phyloP scores from a whole-genome alignment of 2,113 vertebrate species.

The Tiliqua scincoides region DNA sequence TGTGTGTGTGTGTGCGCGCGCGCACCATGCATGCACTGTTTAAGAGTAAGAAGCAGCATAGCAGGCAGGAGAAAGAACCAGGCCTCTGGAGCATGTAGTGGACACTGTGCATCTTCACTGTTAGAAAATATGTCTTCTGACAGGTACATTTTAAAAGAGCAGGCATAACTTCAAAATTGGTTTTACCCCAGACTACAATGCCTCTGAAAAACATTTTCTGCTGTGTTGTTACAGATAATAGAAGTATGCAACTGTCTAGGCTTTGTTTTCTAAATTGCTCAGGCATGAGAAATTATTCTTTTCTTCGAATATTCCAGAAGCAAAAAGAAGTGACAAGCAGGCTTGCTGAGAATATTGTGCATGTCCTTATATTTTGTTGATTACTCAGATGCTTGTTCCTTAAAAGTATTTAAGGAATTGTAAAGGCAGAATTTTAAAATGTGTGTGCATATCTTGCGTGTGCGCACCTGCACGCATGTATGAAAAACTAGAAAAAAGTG shows the following conservation, averaged over 20 bases:
- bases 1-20: too few relatives aligned
- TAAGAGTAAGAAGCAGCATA: too few relatives aligned
- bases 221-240: not conserved
- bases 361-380: not conserved
- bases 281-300: not conserved
- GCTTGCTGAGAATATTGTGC: not conserved
- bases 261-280: constrained; percentile 26
- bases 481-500: not conserved
- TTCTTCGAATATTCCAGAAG: not conserved
- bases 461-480: not conserved
- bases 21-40: too few relatives aligned
- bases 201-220: not conserved
- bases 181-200: not conserved
- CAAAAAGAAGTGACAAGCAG: not conserved
- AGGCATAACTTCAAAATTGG: constrained; percentile 10
- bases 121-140: constrained; percentile 33
- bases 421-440: constrained; percentile 7
- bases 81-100: not conserved
- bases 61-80: too few relatives aligned
- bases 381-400: not conserved
- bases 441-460: too few relatives aligned
- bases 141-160: constrained; percentile 17
- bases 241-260: constrained; percentile 2
- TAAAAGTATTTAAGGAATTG: not conserved
- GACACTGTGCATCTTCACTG: not conserved